These are phyloP conservation scores for Physocephala rufipes DNA, from an alignment of 2,888 invertebrate genomes.

Conservation along the genomic window DNA sequence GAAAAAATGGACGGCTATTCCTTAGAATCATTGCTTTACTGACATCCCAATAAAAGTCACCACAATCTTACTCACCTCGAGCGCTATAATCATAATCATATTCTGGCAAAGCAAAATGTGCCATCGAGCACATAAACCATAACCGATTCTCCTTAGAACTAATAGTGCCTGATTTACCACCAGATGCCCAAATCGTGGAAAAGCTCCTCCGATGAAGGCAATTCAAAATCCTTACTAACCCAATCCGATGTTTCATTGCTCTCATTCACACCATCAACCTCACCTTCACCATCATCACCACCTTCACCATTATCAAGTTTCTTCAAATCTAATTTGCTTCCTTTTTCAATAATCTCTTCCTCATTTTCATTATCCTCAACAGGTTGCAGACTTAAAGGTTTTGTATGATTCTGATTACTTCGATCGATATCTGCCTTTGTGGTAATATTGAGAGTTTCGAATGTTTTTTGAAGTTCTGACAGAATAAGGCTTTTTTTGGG, in stretches of 20 bases:
- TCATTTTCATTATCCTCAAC: slow-evolving; percentile 59
- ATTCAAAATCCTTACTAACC: slow-evolving; percentile 58
- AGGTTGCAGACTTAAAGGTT: slow-evolving; percentile 52
- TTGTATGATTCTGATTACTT: slow-evolving; percentile 12
- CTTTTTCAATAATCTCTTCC: slow-evolving; percentile 46
- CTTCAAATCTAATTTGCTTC: slow-evolving; percentile 55
- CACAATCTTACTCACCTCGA: too few relatives aligned
- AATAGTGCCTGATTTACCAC: slow-evolving; percentile 48
- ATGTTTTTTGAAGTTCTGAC: slow-evolving; percentile 9
- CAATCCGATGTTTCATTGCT: slow-evolving; percentile 50
- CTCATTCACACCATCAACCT: slow-evolving; percentile 13
- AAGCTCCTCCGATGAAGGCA: slow-evolving; percentile 59
- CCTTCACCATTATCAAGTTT: slow-evolving; percentile 53
- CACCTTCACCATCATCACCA: slow-evolving; percentile 40
- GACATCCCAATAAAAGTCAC: too few relatives aligned
- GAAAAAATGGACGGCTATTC: too few relatives aligned
- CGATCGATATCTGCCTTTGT: not conserved
- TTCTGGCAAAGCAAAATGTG: too few relatives aligned
- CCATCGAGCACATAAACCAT: too few relatives aligned
- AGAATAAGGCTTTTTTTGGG: not conserved
- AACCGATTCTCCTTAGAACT: too few relatives aligned
- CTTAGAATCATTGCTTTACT: too few relatives aligned
- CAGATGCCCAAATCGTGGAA: slow-evolving; percentile 61
- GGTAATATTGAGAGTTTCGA: slow-evolving; percentile 18
- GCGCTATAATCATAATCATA: too few relatives aligned